A percentile compares a stretch with the other conserved stretches of the same genome.
These are phyloP conservation scores for Proisotoma minuta DNA, from an alignment of 2,888 invertebrate genomes.

Conservation along the genomic window DNA sequence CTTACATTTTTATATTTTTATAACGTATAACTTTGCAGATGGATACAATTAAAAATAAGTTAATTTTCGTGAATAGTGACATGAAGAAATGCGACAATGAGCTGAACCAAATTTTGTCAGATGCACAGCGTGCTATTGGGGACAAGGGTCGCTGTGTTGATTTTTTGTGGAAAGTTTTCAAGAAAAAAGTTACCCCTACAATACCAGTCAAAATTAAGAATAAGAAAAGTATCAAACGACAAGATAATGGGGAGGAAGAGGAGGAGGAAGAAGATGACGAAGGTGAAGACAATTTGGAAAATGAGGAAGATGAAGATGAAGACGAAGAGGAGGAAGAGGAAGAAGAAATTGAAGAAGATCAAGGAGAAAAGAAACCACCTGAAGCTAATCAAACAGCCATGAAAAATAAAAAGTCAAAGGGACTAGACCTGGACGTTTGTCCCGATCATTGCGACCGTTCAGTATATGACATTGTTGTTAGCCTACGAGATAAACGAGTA, in stretches of 20 bases:
- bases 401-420: too few species aligned
- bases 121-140: slow-evolving; percentile 59
- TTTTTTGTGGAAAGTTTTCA: slow-evolving; percentile 74
- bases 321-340: slow-evolving; percentile 25
- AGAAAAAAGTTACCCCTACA: slow-evolving; percentile 77
- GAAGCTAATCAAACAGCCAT: too few species aligned
- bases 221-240: slow-evolving; percentile 61
- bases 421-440: slow-evolving; percentile 38
- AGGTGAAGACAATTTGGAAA: not conserved
- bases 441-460: slow-evolving; percentile 37
- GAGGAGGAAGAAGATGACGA: not conserved
- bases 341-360: too few species aligned
- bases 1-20: not conserved
- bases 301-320: slow-evolving; percentile 13
- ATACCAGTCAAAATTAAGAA: too few species aligned
- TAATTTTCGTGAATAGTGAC: slow-evolving; percentile 53
- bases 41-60: slow-evolving; percentile 53
- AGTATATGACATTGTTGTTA: slow-evolving; percentile 38
- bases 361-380: too few species aligned
- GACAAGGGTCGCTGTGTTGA: slow-evolving; percentile 69
- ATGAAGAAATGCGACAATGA: slow-evolving; percentile 53
- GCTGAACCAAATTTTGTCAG: slow-evolving; percentile 55
- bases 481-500: slow-evolving; percentile 31
- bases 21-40: slow-evolving; percentile 17
- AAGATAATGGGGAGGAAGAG: not conserved